phyloP scores from a whole-genome alignment of 2,888 invertebrate species.

The Tipula vernalis region DNA sequence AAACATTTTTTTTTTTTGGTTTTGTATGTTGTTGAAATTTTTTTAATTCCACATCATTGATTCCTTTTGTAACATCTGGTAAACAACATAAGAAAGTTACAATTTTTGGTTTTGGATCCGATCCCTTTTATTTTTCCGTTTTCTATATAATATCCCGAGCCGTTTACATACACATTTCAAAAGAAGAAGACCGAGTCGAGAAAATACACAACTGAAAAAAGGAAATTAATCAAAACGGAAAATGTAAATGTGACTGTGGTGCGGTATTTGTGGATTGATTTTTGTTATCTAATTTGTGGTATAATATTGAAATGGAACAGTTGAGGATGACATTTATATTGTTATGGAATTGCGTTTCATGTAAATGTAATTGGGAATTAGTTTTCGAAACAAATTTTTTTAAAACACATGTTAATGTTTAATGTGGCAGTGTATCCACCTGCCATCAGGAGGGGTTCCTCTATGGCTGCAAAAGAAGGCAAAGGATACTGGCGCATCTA shows the following conservation, averaged over 20 bases:
- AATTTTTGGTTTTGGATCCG: background rate
- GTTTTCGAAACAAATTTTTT: too few species aligned
- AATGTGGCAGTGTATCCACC: too few species aligned
- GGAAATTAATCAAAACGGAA: background rate
- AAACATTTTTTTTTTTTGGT: background rate
- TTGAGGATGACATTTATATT: background rate
- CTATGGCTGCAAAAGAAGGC: too few species aligned
- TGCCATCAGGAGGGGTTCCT: too few species aligned
- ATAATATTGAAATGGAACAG: background rate
- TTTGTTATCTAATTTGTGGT: background rate
- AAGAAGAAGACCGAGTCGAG: background rate
- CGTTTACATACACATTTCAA: background rate
- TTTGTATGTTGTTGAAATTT: background rate
- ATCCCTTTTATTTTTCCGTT: constrained; percentile 8
- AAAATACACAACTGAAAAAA: background rate
- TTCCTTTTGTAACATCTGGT: constrained; percentile 38
- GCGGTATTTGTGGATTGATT: background rate
- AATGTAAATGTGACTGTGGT: background rate
- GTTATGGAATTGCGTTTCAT: background rate
- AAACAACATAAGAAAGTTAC: background rate
- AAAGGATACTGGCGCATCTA: too few species aligned
- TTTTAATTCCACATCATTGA: constrained; percentile 35
- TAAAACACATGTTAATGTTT: too few species aligned
- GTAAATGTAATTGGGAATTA: background rate
- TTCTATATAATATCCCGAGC: background rate